Conservation (phyloP, 1,140 invertebrate genomes). For the Zophobas morio region DNA sequence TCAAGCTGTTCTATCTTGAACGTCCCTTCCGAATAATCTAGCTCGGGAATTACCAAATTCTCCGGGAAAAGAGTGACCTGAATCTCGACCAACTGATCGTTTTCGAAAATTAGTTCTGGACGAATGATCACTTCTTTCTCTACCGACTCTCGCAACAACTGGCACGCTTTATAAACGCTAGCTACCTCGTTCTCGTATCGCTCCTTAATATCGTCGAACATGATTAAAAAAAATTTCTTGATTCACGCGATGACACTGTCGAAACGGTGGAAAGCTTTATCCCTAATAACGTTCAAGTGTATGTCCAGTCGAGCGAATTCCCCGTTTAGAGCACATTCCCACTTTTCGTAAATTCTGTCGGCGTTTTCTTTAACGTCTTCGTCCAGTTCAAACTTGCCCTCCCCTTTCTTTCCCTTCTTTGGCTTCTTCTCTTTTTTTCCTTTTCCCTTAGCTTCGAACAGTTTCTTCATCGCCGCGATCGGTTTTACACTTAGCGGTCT, state of each 20-base stretch:
- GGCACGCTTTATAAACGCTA: conserved; percentile 70
- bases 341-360: conserved; percentile 67
- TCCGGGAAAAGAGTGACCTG: conserved; percentile 51
- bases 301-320: conserved; percentile 70
- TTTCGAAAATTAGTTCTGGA: conserved; percentile 58
- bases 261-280: conserved; percentile 68
- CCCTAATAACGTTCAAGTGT: conserved; percentile 67
- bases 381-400: conserved; percentile 44
- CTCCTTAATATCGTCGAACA: conserved; percentile 68
- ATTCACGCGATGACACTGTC: conserved; percentile 68
- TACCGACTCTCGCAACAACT: conserved; percentile 72
- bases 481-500: conserved; percentile 20
- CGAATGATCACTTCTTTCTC: conserved; percentile 67
- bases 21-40: conserved; percentile 61
- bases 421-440: conserved; percentile 32
- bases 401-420: conserved; percentile 15
- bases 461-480: conserved; percentile 15
- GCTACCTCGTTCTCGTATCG: conserved; percentile 71
- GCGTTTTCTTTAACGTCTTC: conserved; percentile 51
- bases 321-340: conserved; percentile 70
- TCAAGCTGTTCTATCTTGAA: conserved; percentile 72
- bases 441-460: conserved; percentile 16
- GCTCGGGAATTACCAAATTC: conserved; percentile 53
- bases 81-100: conserved; percentile 51
- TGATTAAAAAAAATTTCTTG: conserved; percentile 66